A percentile compares a stretch with the other conserved stretches of the same genome.
These are phyloP conservation scores for Eurypyga helias DNA, from an alignment of 2,113 vertebrate species.

Conservation along the genomic window DNA sequence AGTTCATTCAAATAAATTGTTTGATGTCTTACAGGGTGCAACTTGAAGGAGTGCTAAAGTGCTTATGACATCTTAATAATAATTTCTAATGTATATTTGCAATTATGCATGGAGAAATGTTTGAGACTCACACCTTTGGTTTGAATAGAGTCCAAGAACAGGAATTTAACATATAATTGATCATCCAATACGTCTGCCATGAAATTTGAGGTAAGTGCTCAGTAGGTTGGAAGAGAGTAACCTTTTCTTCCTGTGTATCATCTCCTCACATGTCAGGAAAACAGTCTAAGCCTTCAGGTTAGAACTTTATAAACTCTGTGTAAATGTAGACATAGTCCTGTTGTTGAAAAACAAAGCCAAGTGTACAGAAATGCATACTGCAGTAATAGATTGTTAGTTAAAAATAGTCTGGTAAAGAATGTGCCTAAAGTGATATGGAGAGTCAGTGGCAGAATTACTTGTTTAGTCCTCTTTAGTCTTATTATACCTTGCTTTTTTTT, in stretches of 20 bases:
- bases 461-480: background rate
- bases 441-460: background rate
- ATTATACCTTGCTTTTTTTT: background rate
- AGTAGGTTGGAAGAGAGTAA: background rate
- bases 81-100: background rate
- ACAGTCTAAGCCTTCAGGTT: background rate
- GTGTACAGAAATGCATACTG: background rate
- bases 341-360: background rate
- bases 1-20: background rate
- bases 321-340: background rate
- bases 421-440: background rate
- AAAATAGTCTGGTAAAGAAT: background rate
- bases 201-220: background rate
- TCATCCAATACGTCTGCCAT: background rate
- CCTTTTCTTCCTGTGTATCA: background rate
- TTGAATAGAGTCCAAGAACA: background rate
- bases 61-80: background rate
- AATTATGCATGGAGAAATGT: background rate
- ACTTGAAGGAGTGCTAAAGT: background rate
- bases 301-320: background rate
- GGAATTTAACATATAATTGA: background rate
- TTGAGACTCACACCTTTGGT: background rate
- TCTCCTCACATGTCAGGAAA: background rate
- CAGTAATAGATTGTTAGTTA: background rate
- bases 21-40: background rate